phyloP scores from a whole-genome alignment of 64 coral and sea anemone genomes.

The Porites australiensis region DNA sequence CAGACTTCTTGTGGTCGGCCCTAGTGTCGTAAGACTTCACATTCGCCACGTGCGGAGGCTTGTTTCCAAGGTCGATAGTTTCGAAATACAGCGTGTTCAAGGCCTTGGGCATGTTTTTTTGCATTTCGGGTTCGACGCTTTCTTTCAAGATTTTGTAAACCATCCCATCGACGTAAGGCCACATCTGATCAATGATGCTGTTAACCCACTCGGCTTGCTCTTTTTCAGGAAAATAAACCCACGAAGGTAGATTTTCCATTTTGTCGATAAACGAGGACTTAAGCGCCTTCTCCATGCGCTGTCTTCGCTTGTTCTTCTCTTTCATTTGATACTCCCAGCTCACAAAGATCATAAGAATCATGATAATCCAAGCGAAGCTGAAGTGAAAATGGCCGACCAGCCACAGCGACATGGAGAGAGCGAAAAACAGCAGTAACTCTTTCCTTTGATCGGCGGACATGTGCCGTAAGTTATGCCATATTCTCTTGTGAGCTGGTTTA shows the following conservation, averaged over 20 bases:
- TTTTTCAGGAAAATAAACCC: conserved; percentile 90
- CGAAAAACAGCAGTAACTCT: conserved; percentile 49
- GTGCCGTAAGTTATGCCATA: conserved; percentile 46
- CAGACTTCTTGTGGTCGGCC: conserved; percentile 58
- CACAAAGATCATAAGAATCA: conserved; percentile 78
- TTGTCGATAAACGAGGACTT: conserved; percentile 74
- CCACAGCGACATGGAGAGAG: conserved; percentile 49
- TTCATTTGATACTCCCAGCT: conserved; percentile 81
- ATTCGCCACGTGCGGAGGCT: conserved; percentile 75
- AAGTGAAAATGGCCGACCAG: conserved; percentile 80
- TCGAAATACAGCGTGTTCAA: conserved; percentile 88
- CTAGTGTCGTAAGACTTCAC: conserved; percentile 63
- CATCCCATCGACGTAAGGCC: conserved; percentile 83
- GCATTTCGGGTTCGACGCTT: conserved; percentile 88
- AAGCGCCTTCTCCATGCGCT: conserved; percentile 61
- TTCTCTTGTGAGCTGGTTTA: conserved; percentile 62
- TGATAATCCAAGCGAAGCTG: conserved; percentile 90
- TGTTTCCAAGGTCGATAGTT: conserved; percentile 83
- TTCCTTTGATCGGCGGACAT: conserved; percentile 53
- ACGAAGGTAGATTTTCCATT: conserved; percentile 68
- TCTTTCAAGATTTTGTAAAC: conserved; percentile 78
- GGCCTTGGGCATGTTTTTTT: conserved; percentile 80
- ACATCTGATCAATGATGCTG: conserved; percentile 80
- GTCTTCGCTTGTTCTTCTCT: conserved; percentile 63
- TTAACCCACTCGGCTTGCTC: conserved; percentile 85